These are phyloP conservation scores for Mimas tiliae DNA, from an alignment of 2,888 invertebrate genomes.

Conservation along the genomic window DNA sequence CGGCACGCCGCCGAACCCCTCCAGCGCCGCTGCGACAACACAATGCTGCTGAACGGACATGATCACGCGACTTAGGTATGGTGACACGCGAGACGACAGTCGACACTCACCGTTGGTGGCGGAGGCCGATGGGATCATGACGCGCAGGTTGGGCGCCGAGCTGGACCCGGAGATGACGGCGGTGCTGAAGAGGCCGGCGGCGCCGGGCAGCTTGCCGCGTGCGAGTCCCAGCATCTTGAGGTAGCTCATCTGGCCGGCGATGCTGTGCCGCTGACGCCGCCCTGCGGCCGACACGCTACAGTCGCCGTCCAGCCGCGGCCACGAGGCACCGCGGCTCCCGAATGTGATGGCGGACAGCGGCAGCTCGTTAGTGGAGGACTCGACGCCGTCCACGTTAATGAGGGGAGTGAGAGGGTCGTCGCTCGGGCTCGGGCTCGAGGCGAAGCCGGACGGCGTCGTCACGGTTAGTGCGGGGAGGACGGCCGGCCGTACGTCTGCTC, in stretches of 20 bases:
- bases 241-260: conserved; percentile 97
- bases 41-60: not conserved
- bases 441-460: conserved; percentile 51
- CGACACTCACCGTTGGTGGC: conserved; percentile 89
- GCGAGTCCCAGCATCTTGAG: conserved; percentile 94
- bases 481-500: conserved; percentile 34
- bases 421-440: conserved; percentile 54
- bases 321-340: conserved; percentile 55
- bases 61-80: not conserved
- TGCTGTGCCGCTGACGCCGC: conserved; percentile 97
- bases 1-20: conserved; percentile 96
- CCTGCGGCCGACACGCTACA: conserved; percentile 81
- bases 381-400: conserved; percentile 74
- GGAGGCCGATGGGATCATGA: conserved; percentile 92
- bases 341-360: conserved; percentile 86
- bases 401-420: conserved; percentile 63
- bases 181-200: conserved; percentile 96
- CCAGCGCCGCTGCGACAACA: conserved; percentile 85
- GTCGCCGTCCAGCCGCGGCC: conserved; percentile 52
- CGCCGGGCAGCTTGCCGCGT: conserved; percentile 85
- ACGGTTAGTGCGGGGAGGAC: conserved; percentile 48
- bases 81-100: not conserved
- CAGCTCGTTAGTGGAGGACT: conserved; percentile 88
- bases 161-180: conserved; percentile 98
- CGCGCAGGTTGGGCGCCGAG: conserved; percentile 95